Evolutionary conservation across 2,888 invertebrate genomes (phyloP).

Genomic region (Corythucha ciliata): DNA sequence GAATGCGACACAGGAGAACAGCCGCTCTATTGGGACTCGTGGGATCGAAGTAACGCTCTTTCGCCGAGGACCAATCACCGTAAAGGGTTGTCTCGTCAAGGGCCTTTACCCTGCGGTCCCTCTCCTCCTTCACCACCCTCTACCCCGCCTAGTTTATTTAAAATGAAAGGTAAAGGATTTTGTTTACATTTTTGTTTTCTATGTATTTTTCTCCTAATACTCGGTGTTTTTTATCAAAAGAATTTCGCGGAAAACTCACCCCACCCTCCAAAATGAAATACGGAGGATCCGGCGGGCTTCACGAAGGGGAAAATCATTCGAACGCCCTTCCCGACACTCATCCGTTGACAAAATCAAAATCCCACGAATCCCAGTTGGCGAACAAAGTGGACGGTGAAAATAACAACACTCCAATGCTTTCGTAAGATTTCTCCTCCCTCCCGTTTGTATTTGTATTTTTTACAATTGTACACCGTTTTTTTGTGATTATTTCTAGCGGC

Average conservation of each 20-base stretch:
- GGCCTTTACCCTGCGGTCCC: slow-evolving; percentile 43
- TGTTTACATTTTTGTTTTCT: no score
- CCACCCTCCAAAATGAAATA: slow-evolving; percentile 71
- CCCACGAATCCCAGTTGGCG: slow-evolving; percentile 81
- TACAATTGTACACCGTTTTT: background rate
- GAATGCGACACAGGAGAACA: slow-evolving; percentile 49
- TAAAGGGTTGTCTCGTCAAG: slow-evolving; percentile 4
- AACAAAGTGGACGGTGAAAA: slow-evolving; percentile 42
- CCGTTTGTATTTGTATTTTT: background rate
- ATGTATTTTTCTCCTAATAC: no score
- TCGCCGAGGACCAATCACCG: slow-evolving; percentile 43
- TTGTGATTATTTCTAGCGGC: slow-evolving; percentile 21
- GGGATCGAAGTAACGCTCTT: slow-evolving; percentile 55
- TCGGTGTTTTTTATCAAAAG: no score
- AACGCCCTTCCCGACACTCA: slow-evolving; percentile 48
- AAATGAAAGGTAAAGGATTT: no score
- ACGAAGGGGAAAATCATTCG: no score
- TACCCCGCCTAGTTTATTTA: slow-evolving; percentile 47
- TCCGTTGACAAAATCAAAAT: slow-evolving; percentile 79
- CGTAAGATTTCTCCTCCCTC: no score
- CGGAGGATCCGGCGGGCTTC: no score
- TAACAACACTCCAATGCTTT: slow-evolving; percentile 24
- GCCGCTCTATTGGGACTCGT: slow-evolving; percentile 88
- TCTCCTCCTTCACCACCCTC: slow-evolving; percentile 43
- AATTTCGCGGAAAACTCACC: slow-evolving; percentile 44